Evolutionary conservation across 2,888 invertebrate species (phyloP).

Genomic region (Megalurothrips usitatus): DNA sequence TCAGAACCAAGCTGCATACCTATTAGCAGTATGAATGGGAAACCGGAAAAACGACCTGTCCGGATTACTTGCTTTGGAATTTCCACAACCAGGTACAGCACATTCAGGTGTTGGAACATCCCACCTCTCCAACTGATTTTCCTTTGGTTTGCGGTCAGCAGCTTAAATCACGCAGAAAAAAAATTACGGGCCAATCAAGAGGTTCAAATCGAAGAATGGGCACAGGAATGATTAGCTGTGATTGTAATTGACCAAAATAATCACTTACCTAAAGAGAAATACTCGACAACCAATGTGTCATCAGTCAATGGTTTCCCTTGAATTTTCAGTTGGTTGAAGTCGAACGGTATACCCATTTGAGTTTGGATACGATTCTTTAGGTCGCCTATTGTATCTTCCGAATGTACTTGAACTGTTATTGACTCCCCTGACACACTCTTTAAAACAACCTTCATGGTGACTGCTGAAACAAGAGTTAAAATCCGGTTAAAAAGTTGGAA

Average conservation of each 20-base stretch:
- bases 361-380: constrained; percentile 37
- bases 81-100: constrained; percentile 38
- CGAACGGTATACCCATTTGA: constrained; percentile 38
- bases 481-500: too few relatives aligned
- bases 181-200: constrained; percentile 31
- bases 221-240: not conserved
- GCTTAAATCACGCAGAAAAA: not conserved
- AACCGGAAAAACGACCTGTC: constrained; percentile 37
- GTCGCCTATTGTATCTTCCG: constrained; percentile 38
- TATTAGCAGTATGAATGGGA: constrained; percentile 35
- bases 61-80: constrained; percentile 36
- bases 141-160: not conserved
- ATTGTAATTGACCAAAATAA: not conserved
- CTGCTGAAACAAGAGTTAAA: constrained; percentile 1
- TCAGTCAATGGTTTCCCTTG: constrained; percentile 37
- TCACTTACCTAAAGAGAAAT: constrained; percentile 34
- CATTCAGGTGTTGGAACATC: constrained; percentile 34
- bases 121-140: constrained; percentile 33
- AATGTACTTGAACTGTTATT: constrained; percentile 37
- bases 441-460: constrained; percentile 38
- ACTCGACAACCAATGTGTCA: constrained; percentile 37
- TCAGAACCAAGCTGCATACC: constrained; percentile 33
- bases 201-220: not conserved
- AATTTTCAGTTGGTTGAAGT: constrained; percentile 37
- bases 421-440: constrained; percentile 38